Conservation (phyloP, 2,113 vertebrate species). For the Sander lucioperca region DNA sequence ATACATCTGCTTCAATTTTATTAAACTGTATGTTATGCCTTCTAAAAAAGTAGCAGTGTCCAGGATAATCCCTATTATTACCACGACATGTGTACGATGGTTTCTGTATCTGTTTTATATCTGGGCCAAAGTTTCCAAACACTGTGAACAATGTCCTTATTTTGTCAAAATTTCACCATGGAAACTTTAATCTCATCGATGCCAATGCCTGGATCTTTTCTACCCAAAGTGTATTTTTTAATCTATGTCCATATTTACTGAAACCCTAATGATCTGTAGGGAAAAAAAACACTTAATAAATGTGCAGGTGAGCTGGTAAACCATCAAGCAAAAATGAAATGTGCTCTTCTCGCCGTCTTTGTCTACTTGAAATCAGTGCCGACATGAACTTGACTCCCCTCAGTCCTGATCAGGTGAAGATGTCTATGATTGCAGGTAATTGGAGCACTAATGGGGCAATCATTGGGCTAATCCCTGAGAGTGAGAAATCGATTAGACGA, state of each 20-base stretch:
- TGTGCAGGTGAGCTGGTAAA: not conserved
- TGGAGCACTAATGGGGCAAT: not conserved
- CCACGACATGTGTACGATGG: not conserved
- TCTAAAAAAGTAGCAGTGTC: not conserved
- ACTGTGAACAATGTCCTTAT: not conserved
- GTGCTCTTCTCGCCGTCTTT: not conserved
- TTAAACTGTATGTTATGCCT: not conserved
- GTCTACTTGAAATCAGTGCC: conserved; percentile 13
- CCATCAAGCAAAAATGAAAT: conserved; percentile 1
- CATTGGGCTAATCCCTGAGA: not conserved
- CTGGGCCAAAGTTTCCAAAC: not conserved
- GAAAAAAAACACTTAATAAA: not conserved
- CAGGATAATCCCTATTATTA: not conserved
- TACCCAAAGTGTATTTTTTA: not conserved
- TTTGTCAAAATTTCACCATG: not conserved
- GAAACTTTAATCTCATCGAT: not conserved
- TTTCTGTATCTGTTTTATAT: not conserved
- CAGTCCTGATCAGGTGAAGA: conserved; percentile 11
- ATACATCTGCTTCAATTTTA: conserved; percentile 6
- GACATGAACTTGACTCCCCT: conserved; percentile 3
- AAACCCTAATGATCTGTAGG: not conserved
- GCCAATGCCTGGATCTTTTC: not conserved
- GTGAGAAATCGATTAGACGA: conserved; percentile 7
- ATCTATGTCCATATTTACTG: not conserved
- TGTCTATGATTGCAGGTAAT: conserved; percentile 4